Evolutionary conservation across 2,888 invertebrate species (phyloP), one percentile per base, ranked within the genome.

Genomic region (Aradus depressus): DNA sequence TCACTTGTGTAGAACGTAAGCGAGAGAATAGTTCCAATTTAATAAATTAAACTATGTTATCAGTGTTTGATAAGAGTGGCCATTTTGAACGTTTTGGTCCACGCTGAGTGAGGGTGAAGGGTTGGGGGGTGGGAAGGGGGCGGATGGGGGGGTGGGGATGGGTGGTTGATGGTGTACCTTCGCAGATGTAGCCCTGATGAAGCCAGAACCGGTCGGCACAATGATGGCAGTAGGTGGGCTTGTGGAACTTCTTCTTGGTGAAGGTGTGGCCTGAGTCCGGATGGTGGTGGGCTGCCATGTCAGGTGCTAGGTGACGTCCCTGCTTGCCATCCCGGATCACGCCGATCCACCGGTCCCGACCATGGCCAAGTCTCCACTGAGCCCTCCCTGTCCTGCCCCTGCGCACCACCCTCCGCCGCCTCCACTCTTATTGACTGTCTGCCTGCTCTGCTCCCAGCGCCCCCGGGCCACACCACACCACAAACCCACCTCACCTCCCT

Each of bases 171-270:
- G 64, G 68, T 75, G 74, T 75, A 97, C 97, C 95, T 89, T 97
- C 97, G 80, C 98, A 98, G 72, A 92, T 90, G 79, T 89, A 95
- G 75, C 97, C 98, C 77, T 96, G 96, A 74, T 95, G 93, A 72
- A 97, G 92, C 98, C 98, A 98, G 69, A 98, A 84, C 81, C 96
- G 86, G 75, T 98, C 98, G 72, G 95, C 92, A 80, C 98, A 98
- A 78, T 96, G 95, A 78, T 98, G 97, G 79, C 98, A 98, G 79
- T 96, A 96, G 67, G 95, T 93, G 72, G 96, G 97, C 80, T 96
- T 96, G 79, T 97, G 97, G 81, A 97, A 98, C 75, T 95, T 96
- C 79, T 96, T 97, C 85, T 96, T 97, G 75, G 84, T 84, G 83
- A 98, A 98, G 80, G 87, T 91, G 81, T 98, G 98, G 28, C 53